Conservation (phyloP, 2,797 vertebrate species). For the Chiroxiphia lanceolata region DNA sequence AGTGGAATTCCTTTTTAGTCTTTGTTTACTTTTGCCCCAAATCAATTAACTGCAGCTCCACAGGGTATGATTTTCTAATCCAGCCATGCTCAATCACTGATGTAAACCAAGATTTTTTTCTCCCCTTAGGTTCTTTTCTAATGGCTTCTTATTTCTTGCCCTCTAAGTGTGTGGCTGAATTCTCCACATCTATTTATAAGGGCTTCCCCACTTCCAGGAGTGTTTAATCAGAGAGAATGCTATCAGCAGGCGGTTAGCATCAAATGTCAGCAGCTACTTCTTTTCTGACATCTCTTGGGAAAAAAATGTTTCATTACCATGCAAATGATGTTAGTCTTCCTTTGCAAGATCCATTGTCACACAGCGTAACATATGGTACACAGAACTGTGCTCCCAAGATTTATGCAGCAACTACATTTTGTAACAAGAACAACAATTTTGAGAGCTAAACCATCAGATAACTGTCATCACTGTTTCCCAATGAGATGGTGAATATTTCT, state of each 20-base stretch:
- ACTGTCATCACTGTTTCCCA: not conserved
- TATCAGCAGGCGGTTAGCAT: slow-evolving; percentile 34
- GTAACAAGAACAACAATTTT: not conserved
- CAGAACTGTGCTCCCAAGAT: not conserved
- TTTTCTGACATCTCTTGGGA: not conserved
- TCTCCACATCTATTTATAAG: slow-evolving; percentile 12
- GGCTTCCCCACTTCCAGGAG: slow-evolving; percentile 16
- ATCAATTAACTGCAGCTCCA: not conserved
- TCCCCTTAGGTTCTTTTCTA: not conserved
- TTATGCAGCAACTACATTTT: not conserved
- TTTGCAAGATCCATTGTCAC: slow-evolving; percentile 15
- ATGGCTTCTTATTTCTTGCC: not conserved
- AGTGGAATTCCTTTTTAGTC: not conserved
- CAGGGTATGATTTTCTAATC: slow-evolving; percentile 3
- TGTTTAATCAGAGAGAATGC: slow-evolving; percentile 33
- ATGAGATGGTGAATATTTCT: not conserved
- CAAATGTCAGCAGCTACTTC: slow-evolving; percentile 12
- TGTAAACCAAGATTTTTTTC: not conserved
- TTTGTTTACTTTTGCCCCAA: not conserved
- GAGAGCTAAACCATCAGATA: not conserved
- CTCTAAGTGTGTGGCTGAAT: not conserved
- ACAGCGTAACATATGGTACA: not conserved
- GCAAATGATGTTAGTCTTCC: slow-evolving; percentile 23
- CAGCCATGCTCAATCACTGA: not conserved
- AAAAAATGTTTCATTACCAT: slow-evolving; percentile 38